These are phyloP conservation scores for Ametastegia equiseti DNA, from an alignment of 2,888 invertebrate species.

Conservation along the genomic window DNA sequence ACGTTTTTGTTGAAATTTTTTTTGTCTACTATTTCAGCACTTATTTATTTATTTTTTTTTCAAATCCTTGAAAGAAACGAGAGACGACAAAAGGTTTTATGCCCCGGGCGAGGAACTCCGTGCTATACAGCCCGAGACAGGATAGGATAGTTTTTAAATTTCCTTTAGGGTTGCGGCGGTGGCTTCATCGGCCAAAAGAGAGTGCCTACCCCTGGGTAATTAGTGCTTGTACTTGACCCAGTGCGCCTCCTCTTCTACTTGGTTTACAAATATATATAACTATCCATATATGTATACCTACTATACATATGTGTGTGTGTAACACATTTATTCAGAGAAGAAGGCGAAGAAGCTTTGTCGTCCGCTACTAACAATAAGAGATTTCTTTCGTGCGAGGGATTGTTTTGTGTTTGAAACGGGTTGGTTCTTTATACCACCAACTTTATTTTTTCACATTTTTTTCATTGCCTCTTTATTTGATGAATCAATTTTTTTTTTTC, in stretches of 20 bases:
- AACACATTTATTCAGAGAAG: neutral
- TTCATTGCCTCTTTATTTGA: no score
- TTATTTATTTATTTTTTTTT: neutral
- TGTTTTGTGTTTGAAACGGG: neutral
- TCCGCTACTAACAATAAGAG: neutral
- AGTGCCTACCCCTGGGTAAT: constrained; percentile 35
- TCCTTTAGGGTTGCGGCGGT: constrained; percentile 27
- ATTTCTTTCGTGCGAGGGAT: neutral
- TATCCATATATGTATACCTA: no score
- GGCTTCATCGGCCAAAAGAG: constrained; percentile 1
- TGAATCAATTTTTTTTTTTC: no score
- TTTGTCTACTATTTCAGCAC: no score
- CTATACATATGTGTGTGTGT: no score
- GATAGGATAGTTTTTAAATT: constrained; percentile 32
- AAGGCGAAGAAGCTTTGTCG: constrained; percentile 1
- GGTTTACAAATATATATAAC: constrained; percentile 11
- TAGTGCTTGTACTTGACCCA: constrained; percentile 42
- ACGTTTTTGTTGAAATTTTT: neutral
- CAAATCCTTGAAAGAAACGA: neutral
- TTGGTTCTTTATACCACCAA: neutral
- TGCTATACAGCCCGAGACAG: constrained; percentile 21
- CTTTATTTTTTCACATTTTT: neutral
- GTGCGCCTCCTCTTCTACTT: neutral
- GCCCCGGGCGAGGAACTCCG: neutral
- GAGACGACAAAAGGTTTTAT: neutral